Conservation (phyloP, 2,888 invertebrate species). For the Aplocera efformata region DNA sequence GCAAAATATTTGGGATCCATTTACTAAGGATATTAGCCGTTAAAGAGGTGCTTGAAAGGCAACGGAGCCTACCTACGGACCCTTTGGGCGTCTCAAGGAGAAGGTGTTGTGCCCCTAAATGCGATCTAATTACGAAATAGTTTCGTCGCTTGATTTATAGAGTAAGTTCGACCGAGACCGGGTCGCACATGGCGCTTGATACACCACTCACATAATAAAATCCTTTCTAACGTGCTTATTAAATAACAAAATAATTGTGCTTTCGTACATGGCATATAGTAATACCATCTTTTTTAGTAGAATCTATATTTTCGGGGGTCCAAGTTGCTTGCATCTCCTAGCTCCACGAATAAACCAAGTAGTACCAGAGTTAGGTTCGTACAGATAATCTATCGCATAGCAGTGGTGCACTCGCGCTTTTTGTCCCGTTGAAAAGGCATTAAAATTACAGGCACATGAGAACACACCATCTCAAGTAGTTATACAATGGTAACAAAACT, state of each 20-base stretch:
- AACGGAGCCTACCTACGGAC: conserved; percentile 71
- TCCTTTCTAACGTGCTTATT: conserved; percentile 27
- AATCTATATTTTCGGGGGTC: too few relatives aligned
- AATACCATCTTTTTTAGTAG: too few relatives aligned
- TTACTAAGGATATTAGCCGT: conserved; percentile 76
- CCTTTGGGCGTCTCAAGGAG: conserved; percentile 74
- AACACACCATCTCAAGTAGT: too few relatives aligned
- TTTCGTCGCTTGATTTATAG: conserved; percentile 82
- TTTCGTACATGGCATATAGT: too few relatives aligned
- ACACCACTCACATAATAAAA: conserved; percentile 67
- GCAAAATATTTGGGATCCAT: conserved; percentile 76
- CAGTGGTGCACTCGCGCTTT: too few relatives aligned
- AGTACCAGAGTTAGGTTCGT: too few relatives aligned
- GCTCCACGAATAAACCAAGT: too few relatives aligned
- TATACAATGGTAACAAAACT: too few relatives aligned
- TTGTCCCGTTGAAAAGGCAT: too few relatives aligned
- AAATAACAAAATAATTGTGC: neutral
- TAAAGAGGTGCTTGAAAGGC: conserved; percentile 78
- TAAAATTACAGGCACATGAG: too few relatives aligned
- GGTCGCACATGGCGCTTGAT: conserved; percentile 63
- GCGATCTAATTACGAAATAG: conserved; percentile 82
- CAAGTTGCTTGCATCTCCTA: too few relatives aligned
- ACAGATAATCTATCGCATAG: too few relatives aligned
- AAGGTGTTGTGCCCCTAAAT: conserved; percentile 78
- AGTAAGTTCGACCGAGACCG: conserved; percentile 66